Evolutionary conservation across 1,140 invertebrate species (phyloP).

Genomic region (Saxidomus purpurata): DNA sequence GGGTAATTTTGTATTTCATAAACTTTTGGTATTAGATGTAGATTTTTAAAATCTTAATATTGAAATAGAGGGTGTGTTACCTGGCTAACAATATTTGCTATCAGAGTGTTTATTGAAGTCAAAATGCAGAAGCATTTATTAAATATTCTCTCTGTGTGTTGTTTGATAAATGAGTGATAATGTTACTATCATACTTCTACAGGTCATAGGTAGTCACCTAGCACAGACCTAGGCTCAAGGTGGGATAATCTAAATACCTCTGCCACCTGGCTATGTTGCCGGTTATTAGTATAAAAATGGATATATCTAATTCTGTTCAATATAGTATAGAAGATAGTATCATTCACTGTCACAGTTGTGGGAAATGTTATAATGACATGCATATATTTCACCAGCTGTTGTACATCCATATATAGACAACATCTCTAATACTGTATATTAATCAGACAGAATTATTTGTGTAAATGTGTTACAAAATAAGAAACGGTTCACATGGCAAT

Average conservation of each 20-base stretch:
- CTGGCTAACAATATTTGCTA: too few species aligned
- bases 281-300: too few species aligned
- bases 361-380: neutral
- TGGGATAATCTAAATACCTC: neutral
- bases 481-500: too few species aligned
- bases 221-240: neutral
- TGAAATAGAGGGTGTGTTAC: too few species aligned
- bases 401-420: neutral
- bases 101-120: too few species aligned
- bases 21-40: too few species aligned
- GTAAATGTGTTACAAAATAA: neutral
- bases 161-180: neutral
- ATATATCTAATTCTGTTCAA: too few species aligned
- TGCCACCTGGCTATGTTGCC: neutral
- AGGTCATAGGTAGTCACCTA: neutral
- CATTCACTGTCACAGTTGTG: too few species aligned
- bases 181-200: neutral
- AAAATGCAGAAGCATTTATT: neutral
- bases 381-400: constrained; percentile 1
- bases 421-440: neutral
- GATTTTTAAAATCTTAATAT: too few species aligned
- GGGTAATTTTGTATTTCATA: too few species aligned
- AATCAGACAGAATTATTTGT: neutral
- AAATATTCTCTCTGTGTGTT: neutral
- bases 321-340: too few species aligned